A percentile compares a stretch with the other conserved stretches of the same genome.
phyloP scores from a whole-genome alignment of 2,888 invertebrate species.

The Nesidiocoris tenuis region DNA sequence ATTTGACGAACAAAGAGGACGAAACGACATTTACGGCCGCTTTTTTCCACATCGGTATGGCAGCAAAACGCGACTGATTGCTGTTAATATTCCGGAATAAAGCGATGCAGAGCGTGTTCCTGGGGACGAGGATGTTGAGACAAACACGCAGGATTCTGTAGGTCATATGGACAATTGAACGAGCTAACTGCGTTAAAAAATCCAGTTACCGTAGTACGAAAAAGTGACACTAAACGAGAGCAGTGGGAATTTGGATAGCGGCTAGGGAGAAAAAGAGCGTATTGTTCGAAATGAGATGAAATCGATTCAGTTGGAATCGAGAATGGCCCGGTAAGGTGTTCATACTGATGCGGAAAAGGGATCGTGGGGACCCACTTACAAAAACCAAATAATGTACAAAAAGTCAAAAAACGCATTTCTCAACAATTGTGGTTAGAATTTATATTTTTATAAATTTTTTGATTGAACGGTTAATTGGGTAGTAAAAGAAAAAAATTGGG shows the following conservation, averaged over 20 bases:
- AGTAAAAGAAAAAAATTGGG: no score
- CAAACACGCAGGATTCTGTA: conserved; percentile 8
- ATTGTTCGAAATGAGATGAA: background rate
- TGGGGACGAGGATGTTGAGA: background rate
- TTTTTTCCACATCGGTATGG: background rate
- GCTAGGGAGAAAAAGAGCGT: background rate
- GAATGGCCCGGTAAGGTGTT: background rate
- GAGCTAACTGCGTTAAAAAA: conserved; percentile 8
- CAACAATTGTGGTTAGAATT: no score
- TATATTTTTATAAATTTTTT: no score
- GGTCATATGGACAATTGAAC: conserved; percentile 34
- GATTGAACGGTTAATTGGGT: no score
- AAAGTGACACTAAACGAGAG: background rate
- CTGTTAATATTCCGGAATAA: background rate
- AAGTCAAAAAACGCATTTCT: no score
- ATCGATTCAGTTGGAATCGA: background rate
- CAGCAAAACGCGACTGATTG: background rate
- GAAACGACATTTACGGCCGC: background rate
- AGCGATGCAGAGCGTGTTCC: background rate
- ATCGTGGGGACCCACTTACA: no score
- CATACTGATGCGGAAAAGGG: background rate
- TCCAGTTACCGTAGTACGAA: background rate
- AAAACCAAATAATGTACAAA: no score
- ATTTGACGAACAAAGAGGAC: background rate
- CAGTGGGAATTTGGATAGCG: background rate